Conservation (phyloP, 2,888 invertebrate species). For the Thera britannica region DNA sequence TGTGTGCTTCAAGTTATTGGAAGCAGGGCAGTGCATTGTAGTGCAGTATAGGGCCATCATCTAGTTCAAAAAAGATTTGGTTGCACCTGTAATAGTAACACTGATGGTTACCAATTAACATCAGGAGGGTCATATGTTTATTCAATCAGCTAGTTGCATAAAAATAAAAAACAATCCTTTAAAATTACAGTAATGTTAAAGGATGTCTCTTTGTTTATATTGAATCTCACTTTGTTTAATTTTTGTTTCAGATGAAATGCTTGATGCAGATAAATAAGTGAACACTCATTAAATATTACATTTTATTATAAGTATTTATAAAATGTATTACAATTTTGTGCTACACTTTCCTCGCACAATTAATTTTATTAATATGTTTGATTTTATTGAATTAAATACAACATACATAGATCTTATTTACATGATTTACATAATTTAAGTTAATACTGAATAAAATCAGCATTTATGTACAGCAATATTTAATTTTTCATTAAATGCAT, state of each 20-base stretch:
- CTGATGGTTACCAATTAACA: too few relatives aligned
- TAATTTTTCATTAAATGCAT: constrained; percentile 48
- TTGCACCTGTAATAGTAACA: too few relatives aligned
- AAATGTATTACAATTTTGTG: constrained; percentile 67
- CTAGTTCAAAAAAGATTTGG: too few relatives aligned
- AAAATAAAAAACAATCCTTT: too few relatives aligned
- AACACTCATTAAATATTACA: constrained; percentile 55
- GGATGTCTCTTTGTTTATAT: too few relatives aligned
- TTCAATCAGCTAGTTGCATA: too few relatives aligned
- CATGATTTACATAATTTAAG: constrained; percentile 59
- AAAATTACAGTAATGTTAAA: too few relatives aligned
- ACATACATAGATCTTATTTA: constrained; percentile 54
- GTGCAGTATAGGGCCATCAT: too few relatives aligned
- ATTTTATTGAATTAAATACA: constrained; percentile 40
- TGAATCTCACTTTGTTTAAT: neutral
- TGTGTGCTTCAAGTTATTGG: too few relatives aligned
- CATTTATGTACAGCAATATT: constrained; percentile 59
- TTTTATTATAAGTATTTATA: constrained; percentile 62
- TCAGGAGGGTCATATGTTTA: too few relatives aligned
- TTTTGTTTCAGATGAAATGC: constrained; percentile 47
- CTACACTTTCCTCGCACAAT: constrained; percentile 45
- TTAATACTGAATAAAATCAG: constrained; percentile 51
- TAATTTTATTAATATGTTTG: constrained; percentile 26
- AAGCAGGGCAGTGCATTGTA: too few relatives aligned
- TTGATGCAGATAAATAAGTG: constrained; percentile 49